Evolutionary conservation across 2,888 invertebrate species (phyloP), one percentile per base, ranked within the genome.

Genomic region (Pharmacophagus antenor): DNA sequence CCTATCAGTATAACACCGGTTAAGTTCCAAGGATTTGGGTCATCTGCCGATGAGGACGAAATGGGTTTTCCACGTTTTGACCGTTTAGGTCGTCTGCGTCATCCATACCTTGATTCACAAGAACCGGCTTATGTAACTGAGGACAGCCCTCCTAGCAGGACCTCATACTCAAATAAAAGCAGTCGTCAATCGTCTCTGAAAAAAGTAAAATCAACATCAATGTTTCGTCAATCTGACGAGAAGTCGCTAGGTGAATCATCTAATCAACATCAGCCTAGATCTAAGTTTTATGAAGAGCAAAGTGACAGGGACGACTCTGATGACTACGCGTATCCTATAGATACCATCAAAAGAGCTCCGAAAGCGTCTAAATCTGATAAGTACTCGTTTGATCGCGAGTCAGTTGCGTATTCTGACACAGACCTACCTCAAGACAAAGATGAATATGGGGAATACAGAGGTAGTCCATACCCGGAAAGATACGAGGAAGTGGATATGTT

Each of bases 11-110:
- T 90, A 59, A 86, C 89, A 59, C 90, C 89, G 22, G 88, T 87
- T 51, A 87, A 90, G 64, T 93, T 93, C 68, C 93, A 93, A 82
- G 92, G 93, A 21, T 90, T 93, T 54, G 93, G 93, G 21, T 92
- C 93, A 68, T 92, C 92, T 5, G 93, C 93, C 49, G 93, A 93
- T 71, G 93, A 93, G 56, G 93, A 93, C 68, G 93, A 93, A 82
- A 93, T 93, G 93, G 93, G 93, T 18, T 93, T 93, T 65, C 93
- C 93, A 18, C 83, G 92, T 37, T 93, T 93, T 64, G 93, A 93
- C 73, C 89, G 93, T 48, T 70, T 93, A 42, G 91, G 93, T 44
- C 92, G 93, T 62, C 74, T 91, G 59, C 85, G 91, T 50, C 91
- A 91, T 71, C 91, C 91, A 0, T 91, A 91, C 63, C 82, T 91